These are phyloP conservation scores for Mormyrus iriodes DNA, from an alignment of 2,113 vertebrate species.

Conservation along the genomic window DNA sequence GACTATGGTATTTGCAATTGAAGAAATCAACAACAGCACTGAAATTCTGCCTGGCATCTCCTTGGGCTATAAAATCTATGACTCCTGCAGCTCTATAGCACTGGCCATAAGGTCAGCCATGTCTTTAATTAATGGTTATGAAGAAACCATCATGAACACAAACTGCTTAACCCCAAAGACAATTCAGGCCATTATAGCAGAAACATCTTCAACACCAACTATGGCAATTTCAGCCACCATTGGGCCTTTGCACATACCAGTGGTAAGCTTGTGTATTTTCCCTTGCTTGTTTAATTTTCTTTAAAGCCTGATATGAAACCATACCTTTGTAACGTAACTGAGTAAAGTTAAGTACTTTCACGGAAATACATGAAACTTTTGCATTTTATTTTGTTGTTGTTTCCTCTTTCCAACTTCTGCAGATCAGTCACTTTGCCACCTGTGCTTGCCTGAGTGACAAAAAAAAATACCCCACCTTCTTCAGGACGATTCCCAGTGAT, in stretches of 20 bases:
- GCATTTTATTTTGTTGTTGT: neutral
- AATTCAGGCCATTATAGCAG: slow-evolving; percentile 43
- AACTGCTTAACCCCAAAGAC: slow-evolving; percentile 31
- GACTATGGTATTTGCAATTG: slow-evolving; percentile 49
- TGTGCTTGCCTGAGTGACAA: slow-evolving; percentile 44
- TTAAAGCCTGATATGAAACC: neutral
- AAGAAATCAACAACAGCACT: slow-evolving; percentile 45
- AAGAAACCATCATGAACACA: slow-evolving; percentile 4
- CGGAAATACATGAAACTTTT: neutral
- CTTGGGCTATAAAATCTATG: slow-evolving; percentile 48
- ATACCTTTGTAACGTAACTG: neutral
- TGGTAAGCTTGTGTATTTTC: slow-evolving; percentile 32
- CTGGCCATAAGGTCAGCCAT: slow-evolving; percentile 42
- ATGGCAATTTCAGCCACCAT: slow-evolving; percentile 41
- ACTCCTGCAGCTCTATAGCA: slow-evolving; percentile 41
- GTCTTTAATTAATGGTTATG: slow-evolving; percentile 39
- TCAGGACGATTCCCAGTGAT: slow-evolving; percentile 49
- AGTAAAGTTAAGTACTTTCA: neutral
- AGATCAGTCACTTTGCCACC: slow-evolving; percentile 51
- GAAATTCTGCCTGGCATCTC: slow-evolving; percentile 40
- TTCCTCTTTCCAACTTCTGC: neutral
- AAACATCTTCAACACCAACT: slow-evolving; percentile 44
- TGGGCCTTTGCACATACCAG: slow-evolving; percentile 41
- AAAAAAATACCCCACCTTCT: slow-evolving; percentile 43
- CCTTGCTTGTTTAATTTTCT: neutral